phyloP scores from a whole-genome alignment of 2,888 invertebrate species.

The Automeris io region DNA sequence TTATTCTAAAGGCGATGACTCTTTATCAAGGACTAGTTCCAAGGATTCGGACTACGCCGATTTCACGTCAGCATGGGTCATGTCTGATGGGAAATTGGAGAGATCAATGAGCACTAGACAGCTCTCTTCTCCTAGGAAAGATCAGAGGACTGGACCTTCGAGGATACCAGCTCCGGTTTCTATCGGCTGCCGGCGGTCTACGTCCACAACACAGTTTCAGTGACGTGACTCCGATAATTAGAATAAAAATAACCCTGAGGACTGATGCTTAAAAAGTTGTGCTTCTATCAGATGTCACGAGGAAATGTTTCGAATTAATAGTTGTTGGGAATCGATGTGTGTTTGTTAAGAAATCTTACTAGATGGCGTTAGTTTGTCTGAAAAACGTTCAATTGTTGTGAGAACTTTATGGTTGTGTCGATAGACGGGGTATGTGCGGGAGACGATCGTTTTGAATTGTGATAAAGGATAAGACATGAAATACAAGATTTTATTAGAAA shows the following conservation, averaged over 20 bases:
- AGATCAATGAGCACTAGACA: slow-evolving; percentile 76
- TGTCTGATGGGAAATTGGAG: slow-evolving; percentile 82
- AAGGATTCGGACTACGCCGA: slow-evolving; percentile 80
- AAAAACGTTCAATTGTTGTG: background rate
- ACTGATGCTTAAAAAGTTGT: slow-evolving; percentile 9
- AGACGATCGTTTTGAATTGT: background rate
- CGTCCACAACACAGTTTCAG: slow-evolving; percentile 66
- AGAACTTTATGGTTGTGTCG: background rate
- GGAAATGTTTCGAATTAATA: background rate
- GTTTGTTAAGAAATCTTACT: background rate
- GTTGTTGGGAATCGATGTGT: background rate
- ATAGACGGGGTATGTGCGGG: background rate
- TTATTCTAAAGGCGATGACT: slow-evolving; percentile 65
- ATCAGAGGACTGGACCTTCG: slow-evolving; percentile 57
- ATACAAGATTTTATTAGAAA: background rate
- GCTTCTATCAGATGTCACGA: background rate
- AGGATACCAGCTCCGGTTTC: slow-evolving; percentile 68
- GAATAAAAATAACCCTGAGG: slow-evolving; percentile 19
- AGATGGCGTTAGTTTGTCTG: slow-evolving; percentile 1
- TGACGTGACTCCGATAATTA: slow-evolving; percentile 44
- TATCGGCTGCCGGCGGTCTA: slow-evolving; percentile 62
- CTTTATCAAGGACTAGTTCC: slow-evolving; percentile 66
- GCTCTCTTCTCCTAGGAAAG: slow-evolving; percentile 65
- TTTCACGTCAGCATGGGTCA: slow-evolving; percentile 84
- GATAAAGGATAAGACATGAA: background rate